phyloP scores from a whole-genome alignment of 2,113 vertebrate genomes.

The Tetrao urogallus region DNA sequence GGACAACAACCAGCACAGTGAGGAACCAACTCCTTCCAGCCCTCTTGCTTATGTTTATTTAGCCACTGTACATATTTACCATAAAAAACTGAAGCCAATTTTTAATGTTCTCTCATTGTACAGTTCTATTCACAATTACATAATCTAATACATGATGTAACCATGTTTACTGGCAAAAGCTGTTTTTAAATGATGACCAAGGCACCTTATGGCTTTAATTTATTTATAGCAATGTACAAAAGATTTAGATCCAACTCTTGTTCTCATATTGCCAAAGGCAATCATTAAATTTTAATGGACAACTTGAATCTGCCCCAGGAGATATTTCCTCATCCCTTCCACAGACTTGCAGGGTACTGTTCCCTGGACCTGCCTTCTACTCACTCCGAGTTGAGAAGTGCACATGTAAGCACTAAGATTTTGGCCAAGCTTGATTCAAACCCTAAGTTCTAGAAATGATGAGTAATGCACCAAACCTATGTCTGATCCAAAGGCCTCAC shows the following conservation, averaged over 20 bases:
- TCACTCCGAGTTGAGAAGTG: not conserved
- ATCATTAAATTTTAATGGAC: constrained; percentile 40
- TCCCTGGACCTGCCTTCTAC: not conserved
- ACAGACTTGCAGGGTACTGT: not conserved
- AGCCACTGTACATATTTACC: not conserved
- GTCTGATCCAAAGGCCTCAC: not conserved
- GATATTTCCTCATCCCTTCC: not conserved
- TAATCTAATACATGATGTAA: not conserved
- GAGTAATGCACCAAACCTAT: not conserved
- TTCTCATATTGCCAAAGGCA: not conserved
- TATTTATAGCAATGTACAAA: constrained; percentile 44
- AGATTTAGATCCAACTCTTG: not conserved
- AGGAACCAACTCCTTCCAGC: not conserved
- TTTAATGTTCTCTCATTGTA: not conserved
- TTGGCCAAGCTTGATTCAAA: not conserved
- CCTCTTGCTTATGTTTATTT: not conserved
- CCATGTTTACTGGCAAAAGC: not conserved
- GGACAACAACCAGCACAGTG: not conserved
- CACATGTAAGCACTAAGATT: not conserved
- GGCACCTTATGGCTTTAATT: not conserved
- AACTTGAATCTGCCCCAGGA: not conserved
- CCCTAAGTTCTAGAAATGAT: not conserved
- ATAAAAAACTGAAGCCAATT: not conserved
- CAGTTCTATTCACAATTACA: not conserved
- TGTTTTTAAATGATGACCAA: not conserved